Evolutionary conservation across 2,888 invertebrate species (phyloP).

Genomic region (Scaptomyza cyrtandrae): DNA sequence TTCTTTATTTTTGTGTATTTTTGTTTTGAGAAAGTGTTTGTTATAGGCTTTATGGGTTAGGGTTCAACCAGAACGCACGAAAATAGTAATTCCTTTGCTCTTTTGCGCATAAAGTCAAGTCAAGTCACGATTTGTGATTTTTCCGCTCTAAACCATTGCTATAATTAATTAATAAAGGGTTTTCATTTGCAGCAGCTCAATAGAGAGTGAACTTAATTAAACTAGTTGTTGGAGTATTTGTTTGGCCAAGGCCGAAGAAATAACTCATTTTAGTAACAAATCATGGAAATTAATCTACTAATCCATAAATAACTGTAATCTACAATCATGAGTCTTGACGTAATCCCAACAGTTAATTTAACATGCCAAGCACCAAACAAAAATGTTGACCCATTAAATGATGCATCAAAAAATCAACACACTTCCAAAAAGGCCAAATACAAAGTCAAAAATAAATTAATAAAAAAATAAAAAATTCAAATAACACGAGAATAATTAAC

Average conservation of each 20-base stretch:
- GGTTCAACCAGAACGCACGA: slow-evolving; percentile 38
- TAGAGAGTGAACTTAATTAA: slow-evolving; percentile 9
- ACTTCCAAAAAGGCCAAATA: slow-evolving; percentile 12
- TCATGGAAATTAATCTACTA: slow-evolving; percentile 28
- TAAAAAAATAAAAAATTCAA: slow-evolving; percentile 33
- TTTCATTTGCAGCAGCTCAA: slow-evolving; percentile 29
- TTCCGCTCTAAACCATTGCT: slow-evolving; percentile 64
- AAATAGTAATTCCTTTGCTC: slow-evolving; percentile 61
- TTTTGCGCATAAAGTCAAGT: slow-evolving; percentile 54
- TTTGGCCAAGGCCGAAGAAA: slow-evolving; percentile 20
- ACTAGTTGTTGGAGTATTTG: slow-evolving; percentile 12
- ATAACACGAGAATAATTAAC: slow-evolving; percentile 46
- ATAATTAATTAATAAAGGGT: slow-evolving; percentile 62
- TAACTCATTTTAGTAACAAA: slow-evolving; percentile 33
- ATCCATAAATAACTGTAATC: slow-evolving; percentile 26
- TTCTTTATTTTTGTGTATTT: slow-evolving; percentile 4
- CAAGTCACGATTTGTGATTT: slow-evolving; percentile 73
- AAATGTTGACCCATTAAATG: slow-evolving; percentile 44
- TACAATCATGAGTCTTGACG: slow-evolving; percentile 25
- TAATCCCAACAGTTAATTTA: slow-evolving; percentile 26
- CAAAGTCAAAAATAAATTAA: slow-evolving; percentile 11
- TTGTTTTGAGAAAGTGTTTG: background rate
- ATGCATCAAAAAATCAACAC: slow-evolving; percentile 28
- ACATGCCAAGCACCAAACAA: slow-evolving; percentile 12
- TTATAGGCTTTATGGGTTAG: slow-evolving; percentile 15